Percentiles rank a stretch among this genome's conserved stretches.
phyloP scores from a whole-genome alignment of 2,113 vertebrate species.

The Solenodon paradoxus region DNA sequence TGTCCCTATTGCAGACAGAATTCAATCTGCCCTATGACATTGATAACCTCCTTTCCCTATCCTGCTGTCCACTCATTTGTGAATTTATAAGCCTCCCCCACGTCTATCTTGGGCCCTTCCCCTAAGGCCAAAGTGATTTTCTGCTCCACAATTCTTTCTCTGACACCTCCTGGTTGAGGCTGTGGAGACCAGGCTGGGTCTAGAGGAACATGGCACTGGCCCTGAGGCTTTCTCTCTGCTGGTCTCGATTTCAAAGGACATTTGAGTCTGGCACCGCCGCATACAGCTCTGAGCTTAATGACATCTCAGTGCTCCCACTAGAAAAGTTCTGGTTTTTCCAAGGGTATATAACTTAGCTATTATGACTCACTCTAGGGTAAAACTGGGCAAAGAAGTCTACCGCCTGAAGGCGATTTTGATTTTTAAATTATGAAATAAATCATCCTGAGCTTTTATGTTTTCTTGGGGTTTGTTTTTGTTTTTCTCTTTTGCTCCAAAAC shows the following conservation, averaged over 20 bases:
- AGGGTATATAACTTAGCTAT: slow-evolving; percentile 65
- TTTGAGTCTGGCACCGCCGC: neutral
- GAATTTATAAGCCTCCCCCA: neutral
- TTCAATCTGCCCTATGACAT: neutral
- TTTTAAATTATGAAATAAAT: slow-evolving; percentile 79
- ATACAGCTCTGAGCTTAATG: neutral
- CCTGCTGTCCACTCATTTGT: neutral
- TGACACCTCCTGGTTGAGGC: neutral
- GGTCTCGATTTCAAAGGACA: slow-evolving; percentile 60
- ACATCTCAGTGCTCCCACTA: slow-evolving; percentile 36
- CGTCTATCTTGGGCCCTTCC: neutral
- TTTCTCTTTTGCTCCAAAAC: slow-evolving; percentile 57
- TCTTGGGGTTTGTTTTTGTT: slow-evolving; percentile 62
- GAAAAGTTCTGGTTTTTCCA: slow-evolving; percentile 35
- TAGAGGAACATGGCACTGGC: neutral
- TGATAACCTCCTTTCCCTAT: neutral
- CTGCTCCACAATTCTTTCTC: neutral
- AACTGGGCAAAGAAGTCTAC: slow-evolving; percentile 70
- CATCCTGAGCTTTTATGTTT: slow-evolving; percentile 69
- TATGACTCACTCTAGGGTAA: slow-evolving; percentile 50
- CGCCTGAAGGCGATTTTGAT: slow-evolving; percentile 63
- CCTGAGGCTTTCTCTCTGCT: neutral
- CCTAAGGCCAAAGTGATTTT: slow-evolving; percentile 30
- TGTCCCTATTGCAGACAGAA: neutral
- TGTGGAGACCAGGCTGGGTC: neutral